Percentiles rank a stretch among this genome's conserved stretches.
Evolutionary conservation across 1,140 invertebrate species (phyloP).

Genomic region (roundworm (Caenorhabditis elegans)): DNA sequence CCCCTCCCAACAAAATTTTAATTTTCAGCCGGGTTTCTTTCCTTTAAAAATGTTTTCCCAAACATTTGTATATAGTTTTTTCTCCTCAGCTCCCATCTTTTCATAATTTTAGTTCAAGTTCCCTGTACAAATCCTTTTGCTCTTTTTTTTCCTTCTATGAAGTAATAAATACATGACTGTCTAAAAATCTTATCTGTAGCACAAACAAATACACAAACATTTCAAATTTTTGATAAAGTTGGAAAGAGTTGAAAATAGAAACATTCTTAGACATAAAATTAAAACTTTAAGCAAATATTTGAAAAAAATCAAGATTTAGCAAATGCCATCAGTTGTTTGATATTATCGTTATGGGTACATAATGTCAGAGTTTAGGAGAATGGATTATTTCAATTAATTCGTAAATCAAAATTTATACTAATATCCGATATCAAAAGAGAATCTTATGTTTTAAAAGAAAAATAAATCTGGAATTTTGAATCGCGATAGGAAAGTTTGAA

Average conservation of each 20-base stretch:
- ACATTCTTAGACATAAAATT: background rate
- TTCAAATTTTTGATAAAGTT: background rate
- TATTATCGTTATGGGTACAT: too few species aligned
- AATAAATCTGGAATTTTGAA: too few species aligned
- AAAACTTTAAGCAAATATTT: background rate
- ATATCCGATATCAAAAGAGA: too few species aligned
- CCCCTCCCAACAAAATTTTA: background rate
- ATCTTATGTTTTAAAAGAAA: too few species aligned
- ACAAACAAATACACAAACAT: too few species aligned
- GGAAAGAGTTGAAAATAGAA: background rate
- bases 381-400: too few species aligned
- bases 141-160: background rate
- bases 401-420: too few species aligned
- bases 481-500: too few species aligned
- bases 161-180: background rate
- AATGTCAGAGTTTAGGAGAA: background rate
- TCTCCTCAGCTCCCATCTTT: background rate
- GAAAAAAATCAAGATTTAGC: background rate
- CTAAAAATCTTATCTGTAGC: background rate
- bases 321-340: too few species aligned
- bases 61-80: background rate
- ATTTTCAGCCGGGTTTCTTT: background rate
- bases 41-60: background rate
- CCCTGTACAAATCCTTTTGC: background rate
- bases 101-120: background rate